These are phyloP conservation scores for Alethe diademata DNA, from an alignment of 2,113 vertebrate genomes.

Conservation along the genomic window DNA sequence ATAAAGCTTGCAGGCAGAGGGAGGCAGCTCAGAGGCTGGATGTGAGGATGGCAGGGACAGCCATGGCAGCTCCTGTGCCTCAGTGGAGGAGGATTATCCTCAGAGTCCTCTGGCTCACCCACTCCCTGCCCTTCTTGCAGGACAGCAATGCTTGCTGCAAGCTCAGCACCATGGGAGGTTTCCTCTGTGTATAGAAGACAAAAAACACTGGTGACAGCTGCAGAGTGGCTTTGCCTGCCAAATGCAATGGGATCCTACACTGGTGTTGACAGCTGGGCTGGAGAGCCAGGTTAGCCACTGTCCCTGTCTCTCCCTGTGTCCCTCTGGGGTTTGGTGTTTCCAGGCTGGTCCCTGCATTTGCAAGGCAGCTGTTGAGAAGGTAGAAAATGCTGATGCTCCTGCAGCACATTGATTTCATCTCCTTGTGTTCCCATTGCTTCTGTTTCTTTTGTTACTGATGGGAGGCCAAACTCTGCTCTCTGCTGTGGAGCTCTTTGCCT, in stretches of 20 bases:
- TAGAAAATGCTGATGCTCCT: background rate
- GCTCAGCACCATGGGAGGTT: background rate
- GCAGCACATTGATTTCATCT: background rate
- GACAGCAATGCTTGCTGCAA: background rate
- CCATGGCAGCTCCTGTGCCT: background rate
- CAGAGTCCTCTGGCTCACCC: background rate
- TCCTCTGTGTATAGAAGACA: background rate
- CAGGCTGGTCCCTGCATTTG: background rate
- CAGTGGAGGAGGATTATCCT: background rate
- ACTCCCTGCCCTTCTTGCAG: background rate
- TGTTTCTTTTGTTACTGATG: background rate
- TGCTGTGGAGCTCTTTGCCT: background rate
- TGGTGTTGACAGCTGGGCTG: background rate
- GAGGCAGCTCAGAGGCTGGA: background rate
- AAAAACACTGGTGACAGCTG: background rate
- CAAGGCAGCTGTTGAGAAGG: background rate
- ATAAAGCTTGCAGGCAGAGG: background rate
- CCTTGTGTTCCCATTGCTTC: background rate
- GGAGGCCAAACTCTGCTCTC: background rate
- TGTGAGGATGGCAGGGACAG: background rate
- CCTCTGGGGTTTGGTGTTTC: background rate
- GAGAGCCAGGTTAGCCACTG: background rate
- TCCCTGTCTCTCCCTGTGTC: rapidly evolving
- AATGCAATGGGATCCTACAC: background rate
- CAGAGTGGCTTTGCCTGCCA: background rate